These are phyloP conservation scores for Lamproptera curius DNA, from an alignment of 2,888 invertebrate species.

Conservation along the genomic window DNA sequence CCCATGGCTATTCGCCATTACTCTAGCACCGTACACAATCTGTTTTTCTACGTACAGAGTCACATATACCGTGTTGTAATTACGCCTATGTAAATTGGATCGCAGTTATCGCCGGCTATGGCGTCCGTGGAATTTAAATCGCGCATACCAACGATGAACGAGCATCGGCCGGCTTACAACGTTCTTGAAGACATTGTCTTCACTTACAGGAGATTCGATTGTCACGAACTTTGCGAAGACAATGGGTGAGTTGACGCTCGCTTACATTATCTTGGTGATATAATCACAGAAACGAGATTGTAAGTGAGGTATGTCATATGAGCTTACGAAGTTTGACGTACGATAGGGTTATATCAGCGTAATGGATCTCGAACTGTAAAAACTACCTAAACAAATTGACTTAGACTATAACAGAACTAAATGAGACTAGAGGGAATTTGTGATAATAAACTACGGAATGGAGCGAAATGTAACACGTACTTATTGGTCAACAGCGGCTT, in stretches of 20 bases:
- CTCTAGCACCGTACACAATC: slow-evolving; percentile 35
- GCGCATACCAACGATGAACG: slow-evolving; percentile 31
- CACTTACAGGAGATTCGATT: neutral
- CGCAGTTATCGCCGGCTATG: slow-evolving; percentile 59
- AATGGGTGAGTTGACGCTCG: neutral
- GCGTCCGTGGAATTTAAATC: slow-evolving; percentile 45
- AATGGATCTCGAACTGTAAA: too few species aligned
- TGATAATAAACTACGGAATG: too few species aligned
- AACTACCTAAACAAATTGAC: too few species aligned
- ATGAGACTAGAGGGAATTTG: too few species aligned
- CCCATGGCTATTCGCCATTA: slow-evolving; percentile 37
- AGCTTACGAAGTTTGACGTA: slow-evolving; percentile 14
- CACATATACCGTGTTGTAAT: slow-evolving; percentile 46
- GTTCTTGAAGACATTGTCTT: neutral
- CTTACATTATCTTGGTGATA: slow-evolving; percentile 1
- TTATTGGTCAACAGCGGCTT: too few species aligned
- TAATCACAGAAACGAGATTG: slow-evolving; percentile 17
- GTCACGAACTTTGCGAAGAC: slow-evolving; percentile 2
- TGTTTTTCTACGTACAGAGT: slow-evolving; percentile 32
- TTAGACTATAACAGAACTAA: too few species aligned
- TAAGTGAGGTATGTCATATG: slow-evolving; percentile 33
- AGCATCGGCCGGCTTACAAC: neutral
- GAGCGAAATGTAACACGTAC: too few species aligned
- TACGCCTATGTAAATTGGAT: slow-evolving; percentile 66
- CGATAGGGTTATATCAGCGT: too few species aligned